A percentile compares a stretch with the other conserved stretches of the same genome.
Evolutionary conservation across 2,797 vertebrate genomes (phyloP).

Genomic region (Enteromius unitaeniatus): DNA sequence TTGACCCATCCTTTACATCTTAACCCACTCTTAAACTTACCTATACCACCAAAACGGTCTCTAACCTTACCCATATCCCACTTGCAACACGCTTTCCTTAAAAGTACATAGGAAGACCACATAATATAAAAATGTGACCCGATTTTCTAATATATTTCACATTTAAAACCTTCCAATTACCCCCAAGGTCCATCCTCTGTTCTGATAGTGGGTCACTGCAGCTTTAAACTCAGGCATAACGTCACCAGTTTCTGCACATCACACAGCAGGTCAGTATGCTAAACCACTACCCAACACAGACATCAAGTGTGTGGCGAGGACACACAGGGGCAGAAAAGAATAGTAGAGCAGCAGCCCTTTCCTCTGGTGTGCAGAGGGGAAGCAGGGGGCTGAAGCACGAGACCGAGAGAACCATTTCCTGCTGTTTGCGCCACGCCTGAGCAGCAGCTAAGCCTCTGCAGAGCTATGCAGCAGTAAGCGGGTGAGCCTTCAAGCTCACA

Average conservation of each 20-base stretch:
- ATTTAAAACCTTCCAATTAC: constrained; percentile 9
- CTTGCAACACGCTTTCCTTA: no score
- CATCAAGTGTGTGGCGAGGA: constrained; percentile 29
- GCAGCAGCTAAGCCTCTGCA: constrained; percentile 66
- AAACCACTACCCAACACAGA: constrained; percentile 10
- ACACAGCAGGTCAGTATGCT: constrained; percentile 4
- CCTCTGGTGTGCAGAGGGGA: constrained; percentile 29
- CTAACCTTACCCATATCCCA: no score
- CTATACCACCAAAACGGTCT: no score
- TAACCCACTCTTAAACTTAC: no score
- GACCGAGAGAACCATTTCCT: constrained; percentile 23
- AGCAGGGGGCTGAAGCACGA: background rate
- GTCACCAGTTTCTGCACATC: constrained; percentile 52
- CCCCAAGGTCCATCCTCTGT: constrained; percentile 22
- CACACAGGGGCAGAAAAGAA: constrained; percentile 20
- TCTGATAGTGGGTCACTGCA: constrained; percentile 55
- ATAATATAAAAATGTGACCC: no score
- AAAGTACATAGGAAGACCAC: no score
- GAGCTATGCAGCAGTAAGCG: constrained; percentile 65
- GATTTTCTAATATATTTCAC: background rate
- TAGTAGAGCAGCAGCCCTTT: constrained; percentile 39
- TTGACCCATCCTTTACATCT: no score
- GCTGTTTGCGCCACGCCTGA: constrained; percentile 10
- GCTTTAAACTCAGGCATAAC: constrained; percentile 62
- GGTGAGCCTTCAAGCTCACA: constrained; percentile 46